Base-by-base conservation (phyloP, 2,888 invertebrate species). In the Sipunculus nudus region DNA sequence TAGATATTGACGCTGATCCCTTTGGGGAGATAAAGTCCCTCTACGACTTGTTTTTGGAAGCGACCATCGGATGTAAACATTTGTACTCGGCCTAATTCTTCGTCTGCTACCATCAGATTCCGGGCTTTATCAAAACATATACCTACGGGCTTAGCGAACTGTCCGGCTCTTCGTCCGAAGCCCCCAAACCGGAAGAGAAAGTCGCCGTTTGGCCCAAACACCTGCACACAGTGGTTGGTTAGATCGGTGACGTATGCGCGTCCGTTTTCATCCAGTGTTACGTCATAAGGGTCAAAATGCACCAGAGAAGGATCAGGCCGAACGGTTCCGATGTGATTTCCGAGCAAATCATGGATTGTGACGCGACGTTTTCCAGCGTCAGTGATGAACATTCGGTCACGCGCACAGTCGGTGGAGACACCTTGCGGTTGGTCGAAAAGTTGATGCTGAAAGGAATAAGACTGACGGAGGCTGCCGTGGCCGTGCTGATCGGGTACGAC, bases 91-190 rank as follows among this genome's bases (percentile, higher is more conserved):
- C 49, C 49, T 60, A 59, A 52, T 28, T 25, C 40, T 40, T 65
- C 59, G 47, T 65, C 59, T 19, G 63, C 43, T 19, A 64, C 50
- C 19, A 65, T 2, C 40, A 63, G 40, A 43, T 63, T 61, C 56
- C 23, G 32, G 16, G 48, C 38, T 8, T 60, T 43, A 45, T 63
- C 63, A 47, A 63, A 32, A 21, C 60, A 61, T 46, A 60, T 19
- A 32, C 63, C 63, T 56, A 41, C 45, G 25, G 63, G 63, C 32
- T 63, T 55, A 40, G 19, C 29, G 50, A 63, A 47, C 38, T 46
- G 35, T 26, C 59, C 56, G n/a, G 23, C 53, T n/a, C n/a, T 19
- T 6, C 45, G 23, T 8, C 56, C 55, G 29, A 38, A 46, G 3
- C 58, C 58, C 16, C 63, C 63, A 25, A 63, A 55, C 16, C 32